Percentiles rank a stretch among this genome's conserved stretches.
phyloP scores from a whole-genome alignment of 2,888 invertebrate genomes.

The Coelinius sp. region DNA sequence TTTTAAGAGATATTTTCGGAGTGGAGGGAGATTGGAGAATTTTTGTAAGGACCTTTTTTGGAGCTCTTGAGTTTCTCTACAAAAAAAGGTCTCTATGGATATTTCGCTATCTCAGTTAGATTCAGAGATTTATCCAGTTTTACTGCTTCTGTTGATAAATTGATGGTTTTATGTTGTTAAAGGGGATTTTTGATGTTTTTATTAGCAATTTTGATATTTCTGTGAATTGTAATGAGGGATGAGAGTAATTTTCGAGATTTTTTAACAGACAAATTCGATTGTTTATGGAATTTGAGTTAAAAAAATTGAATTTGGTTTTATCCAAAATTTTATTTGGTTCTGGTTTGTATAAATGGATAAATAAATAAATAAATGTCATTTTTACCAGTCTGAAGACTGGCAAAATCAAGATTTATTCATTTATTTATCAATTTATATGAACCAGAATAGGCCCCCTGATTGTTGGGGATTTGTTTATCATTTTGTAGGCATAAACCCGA shows the following conservation, averaged over 20 bases:
- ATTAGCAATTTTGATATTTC: background rate
- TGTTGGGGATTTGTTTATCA: background rate
- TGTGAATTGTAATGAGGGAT: background rate
- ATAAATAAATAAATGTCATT: too few species aligned
- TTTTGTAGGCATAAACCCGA: slow-evolving; percentile 92
- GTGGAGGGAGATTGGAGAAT: too few species aligned
- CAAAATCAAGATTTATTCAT: slow-evolving; percentile 28
- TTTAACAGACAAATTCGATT: background rate
- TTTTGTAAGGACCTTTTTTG: background rate
- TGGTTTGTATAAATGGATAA: too few species aligned
- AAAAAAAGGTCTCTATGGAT: too few species aligned
- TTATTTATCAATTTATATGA: too few species aligned
- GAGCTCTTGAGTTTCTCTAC: too few species aligned
- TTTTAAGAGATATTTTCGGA: too few species aligned
- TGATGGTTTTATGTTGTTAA: background rate
- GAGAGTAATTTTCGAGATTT: background rate
- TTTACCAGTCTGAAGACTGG: too few species aligned
- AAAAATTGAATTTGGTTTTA: background rate
- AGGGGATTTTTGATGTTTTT: background rate
- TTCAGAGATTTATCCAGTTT: too few species aligned
- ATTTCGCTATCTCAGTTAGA: too few species aligned
- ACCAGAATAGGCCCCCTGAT: too few species aligned
- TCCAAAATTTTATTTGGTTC: slow-evolving; percentile 8
- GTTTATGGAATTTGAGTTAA: too few species aligned
- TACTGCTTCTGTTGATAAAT: background rate